A percentile compares a stretch with the other conserved stretches of the same genome.
These are phyloP conservation scores for Dicentrarchus labrax DNA, from an alignment of 2,113 vertebrate species.

Conservation along the genomic window DNA sequence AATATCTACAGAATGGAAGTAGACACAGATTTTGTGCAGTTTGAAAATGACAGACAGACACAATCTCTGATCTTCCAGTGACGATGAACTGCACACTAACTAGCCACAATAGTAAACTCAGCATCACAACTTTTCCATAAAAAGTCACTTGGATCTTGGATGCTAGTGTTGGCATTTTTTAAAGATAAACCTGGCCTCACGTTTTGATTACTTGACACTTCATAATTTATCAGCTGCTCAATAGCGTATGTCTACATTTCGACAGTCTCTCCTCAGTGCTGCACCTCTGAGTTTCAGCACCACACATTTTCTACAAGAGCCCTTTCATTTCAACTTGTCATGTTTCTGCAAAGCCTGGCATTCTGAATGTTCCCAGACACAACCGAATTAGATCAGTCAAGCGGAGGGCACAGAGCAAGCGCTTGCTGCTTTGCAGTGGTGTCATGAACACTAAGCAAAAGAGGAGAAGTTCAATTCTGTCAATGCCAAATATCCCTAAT, in stretches of 20 bases:
- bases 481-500: slow-evolving; percentile 55
- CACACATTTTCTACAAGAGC: slow-evolving; percentile 60
- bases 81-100: slow-evolving; percentile 3
- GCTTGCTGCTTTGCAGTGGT: slow-evolving; percentile 66
- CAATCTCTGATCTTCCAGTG: slow-evolving; percentile 9
- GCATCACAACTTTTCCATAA: slow-evolving; percentile 10
- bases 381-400: slow-evolving; percentile 81
- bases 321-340: slow-evolving; percentile 77
- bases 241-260: slow-evolving; percentile 49
- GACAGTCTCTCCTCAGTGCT: slow-evolving; percentile 34
- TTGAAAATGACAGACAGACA: neutral
- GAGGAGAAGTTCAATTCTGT: slow-evolving; percentile 57
- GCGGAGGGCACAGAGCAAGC: slow-evolving; percentile 62
- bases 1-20: slow-evolving; percentile 15
- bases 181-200: slow-evolving; percentile 28
- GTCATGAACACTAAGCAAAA: slow-evolving; percentile 50
- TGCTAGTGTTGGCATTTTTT: slow-evolving; percentile 42
- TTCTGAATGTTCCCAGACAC: slow-evolving; percentile 74
- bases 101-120: slow-evolving; percentile 8
- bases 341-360: slow-evolving; percentile 73
- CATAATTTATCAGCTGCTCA: slow-evolving; percentile 67
- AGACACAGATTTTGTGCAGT: slow-evolving; percentile 1
- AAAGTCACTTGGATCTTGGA: slow-evolving; percentile 15
- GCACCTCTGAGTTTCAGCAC: slow-evolving; percentile 49
- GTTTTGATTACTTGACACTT: slow-evolving; percentile 60